phyloP scores from a whole-genome alignment of 2,113 vertebrate species.

The Nannospalax galili region DNA sequence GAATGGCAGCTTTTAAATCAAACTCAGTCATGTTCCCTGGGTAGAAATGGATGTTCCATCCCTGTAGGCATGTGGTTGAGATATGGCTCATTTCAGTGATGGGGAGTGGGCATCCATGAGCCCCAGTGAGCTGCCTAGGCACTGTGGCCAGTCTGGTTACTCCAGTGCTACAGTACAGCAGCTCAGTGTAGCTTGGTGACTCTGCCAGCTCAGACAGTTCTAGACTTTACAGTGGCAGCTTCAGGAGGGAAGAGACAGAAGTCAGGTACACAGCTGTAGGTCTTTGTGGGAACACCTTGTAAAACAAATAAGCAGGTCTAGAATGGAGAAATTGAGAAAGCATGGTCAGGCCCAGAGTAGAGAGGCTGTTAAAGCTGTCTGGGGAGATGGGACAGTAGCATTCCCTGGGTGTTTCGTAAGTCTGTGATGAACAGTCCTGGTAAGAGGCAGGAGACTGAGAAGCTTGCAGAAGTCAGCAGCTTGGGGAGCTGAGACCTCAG shows the following conservation, averaged over 20 bases:
- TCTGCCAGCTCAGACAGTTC: background rate
- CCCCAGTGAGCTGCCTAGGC: rapidly evolving
- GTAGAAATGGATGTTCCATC: rapidly evolving
- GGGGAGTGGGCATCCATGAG: rapidly evolving
- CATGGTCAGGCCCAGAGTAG: background rate
- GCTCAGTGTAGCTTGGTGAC: background rate
- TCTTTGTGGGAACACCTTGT: background rate
- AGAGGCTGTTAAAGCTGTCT: background rate
- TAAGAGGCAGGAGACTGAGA: background rate
- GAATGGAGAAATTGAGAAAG: background rate
- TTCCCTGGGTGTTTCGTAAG: background rate
- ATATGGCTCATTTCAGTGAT: rapidly evolving
- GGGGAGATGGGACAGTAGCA: background rate
- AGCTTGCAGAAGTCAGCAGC: background rate
- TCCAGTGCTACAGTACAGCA: background rate
- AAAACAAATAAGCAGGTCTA: background rate
- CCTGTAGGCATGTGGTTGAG: rapidly evolving
- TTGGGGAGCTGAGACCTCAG: background rate
- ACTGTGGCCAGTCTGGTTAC: background rate
- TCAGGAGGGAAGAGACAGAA: background rate
- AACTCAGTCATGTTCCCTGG: background rate
- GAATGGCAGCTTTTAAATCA: background rate
- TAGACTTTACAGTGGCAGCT: background rate
- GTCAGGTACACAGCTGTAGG: background rate
- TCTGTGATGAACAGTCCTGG: rapidly evolving